These are phyloP conservation scores for Formica exsecta DNA, from an alignment of 1,140 invertebrate genomes.

Conservation along the genomic window DNA sequence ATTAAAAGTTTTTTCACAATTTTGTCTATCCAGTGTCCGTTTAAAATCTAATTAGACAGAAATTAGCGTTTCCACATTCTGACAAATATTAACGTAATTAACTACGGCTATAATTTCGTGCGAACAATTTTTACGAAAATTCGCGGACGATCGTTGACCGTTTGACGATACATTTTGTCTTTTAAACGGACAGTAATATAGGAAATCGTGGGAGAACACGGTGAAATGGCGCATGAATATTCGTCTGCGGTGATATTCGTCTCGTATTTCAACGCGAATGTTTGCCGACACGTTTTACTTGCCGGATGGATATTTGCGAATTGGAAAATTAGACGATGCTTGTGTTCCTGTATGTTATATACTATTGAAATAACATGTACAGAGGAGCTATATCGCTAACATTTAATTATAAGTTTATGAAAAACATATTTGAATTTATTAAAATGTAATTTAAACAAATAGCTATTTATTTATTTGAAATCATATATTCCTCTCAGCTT, in stretches of 20 bases:
- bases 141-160: neutral
- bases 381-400: neutral
- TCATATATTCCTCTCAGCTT: neutral
- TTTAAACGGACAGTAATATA: slow-evolving; percentile 7
- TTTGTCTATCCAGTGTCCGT: neutral
- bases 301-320: slow-evolving; percentile 23
- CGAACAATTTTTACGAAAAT: neutral
- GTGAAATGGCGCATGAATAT: slow-evolving; percentile 25
- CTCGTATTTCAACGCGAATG: slow-evolving; percentile 16
- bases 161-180: neutral
- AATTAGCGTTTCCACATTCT: neutral
- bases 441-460: slow-evolving; percentile 11
- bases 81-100: slow-evolving; percentile 20
- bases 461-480: slow-evolving; percentile 20
- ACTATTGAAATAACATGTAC: slow-evolving; percentile 29
- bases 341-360: neutral
- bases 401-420: slow-evolving; percentile 13
- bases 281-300: slow-evolving; percentile 36
- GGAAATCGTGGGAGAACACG: neutral
- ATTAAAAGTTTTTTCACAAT: neutral
- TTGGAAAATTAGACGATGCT: slow-evolving; percentile 31
- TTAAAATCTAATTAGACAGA: neutral
- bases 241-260: neutral
- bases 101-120: neutral
- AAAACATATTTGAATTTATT: slow-evolving; percentile 17